Evolutionary conservation across 2,888 invertebrate species (phyloP), one percentile per base, ranked within the genome.

Genomic region (Aspidiotus rigidus): DNA sequence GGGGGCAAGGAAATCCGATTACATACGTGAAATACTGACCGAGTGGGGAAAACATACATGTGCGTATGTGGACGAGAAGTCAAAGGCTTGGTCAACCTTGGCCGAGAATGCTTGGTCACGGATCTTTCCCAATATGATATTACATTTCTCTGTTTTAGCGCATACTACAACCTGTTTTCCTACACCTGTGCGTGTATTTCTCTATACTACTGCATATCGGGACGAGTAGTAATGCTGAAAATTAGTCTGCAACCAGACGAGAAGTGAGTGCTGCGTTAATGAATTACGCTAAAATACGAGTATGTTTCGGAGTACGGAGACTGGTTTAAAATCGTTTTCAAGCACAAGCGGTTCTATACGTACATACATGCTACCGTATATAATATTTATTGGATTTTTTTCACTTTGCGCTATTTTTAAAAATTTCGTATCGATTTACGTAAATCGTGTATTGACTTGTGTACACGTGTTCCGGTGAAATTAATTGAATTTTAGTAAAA

Each of bases 51-150:
- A 13, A 41, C 44, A 17, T 62, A 53, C 39, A 10, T 56, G 56
- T 56, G 62, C 15, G 53, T 63, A 39, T 54, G 64, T 66, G 60
- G 56, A 15, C 17, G 64, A 66, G 69, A 69, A 62, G 62, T 69
- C 61, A 69, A 69, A 62, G 69, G 69, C 61, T 69, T 62, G 69
- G 69, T 69, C 69, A 69, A 62, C 69, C 69, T 69, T 69, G 69
- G 69, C 69, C 69, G 69, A 69, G 69, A 69, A 69, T 62, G 62
- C 57, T 42, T 66, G 66, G 66, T 66, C 66, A 66, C 66, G 66
- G 66, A 66, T 66, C 66, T 66, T 66, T 66, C 66, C 28, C 41
- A 57, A 56, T 57, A 66, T 57, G 66, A 56, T 66, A 66, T 66
- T 66, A 66, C 66, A 66, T 66, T 66, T 66, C 66, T 56, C 66